Conservation (phyloP, 2,888 invertebrate genomes). For the Myathropa florea region DNA sequence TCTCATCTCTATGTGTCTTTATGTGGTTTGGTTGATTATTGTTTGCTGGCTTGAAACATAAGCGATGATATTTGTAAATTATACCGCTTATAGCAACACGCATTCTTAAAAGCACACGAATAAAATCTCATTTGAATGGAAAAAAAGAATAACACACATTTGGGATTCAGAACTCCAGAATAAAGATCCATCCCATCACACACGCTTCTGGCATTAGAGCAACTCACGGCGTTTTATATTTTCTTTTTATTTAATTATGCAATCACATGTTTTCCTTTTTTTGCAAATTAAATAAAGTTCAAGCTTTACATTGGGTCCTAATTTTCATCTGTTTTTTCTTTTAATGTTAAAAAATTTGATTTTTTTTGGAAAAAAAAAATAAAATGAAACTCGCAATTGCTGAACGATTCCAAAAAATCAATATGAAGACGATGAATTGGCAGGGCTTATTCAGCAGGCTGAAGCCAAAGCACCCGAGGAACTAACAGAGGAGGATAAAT, state of each 20-base stretch:
- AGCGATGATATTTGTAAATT: slow-evolving; percentile 2
- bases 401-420: background rate
- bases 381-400: slow-evolving; percentile 5
- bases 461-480: slow-evolving; percentile 85
- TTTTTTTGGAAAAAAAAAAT: slow-evolving; percentile 29
- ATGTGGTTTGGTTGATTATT: slow-evolving; percentile 15
- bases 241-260: slow-evolving; percentile 28
- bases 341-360: slow-evolving; percentile 36
- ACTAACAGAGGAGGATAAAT: slow-evolving; percentile 90
- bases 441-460: slow-evolving; percentile 84
- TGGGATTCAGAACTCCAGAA: slow-evolving; percentile 22
- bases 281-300: slow-evolving; percentile 4
- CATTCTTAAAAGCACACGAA: slow-evolving; percentile 37
- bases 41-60: slow-evolving; percentile 23
- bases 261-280: slow-evolving; percentile 52
- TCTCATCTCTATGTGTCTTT: slow-evolving; percentile 32
- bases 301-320: background rate
- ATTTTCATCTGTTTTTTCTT: slow-evolving; percentile 19
- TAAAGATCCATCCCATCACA: slow-evolving; percentile 34
- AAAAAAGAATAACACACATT: background rate
- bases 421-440: slow-evolving; percentile 82
- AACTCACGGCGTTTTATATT: slow-evolving; percentile 49
- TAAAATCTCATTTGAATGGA: slow-evolving; percentile 6
- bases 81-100: slow-evolving; percentile 26
- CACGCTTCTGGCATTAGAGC: slow-evolving; percentile 57